Evolutionary conservation across 2,113 vertebrate genomes (phyloP), one percentile per base, ranked within the genome.

Genomic region (Gambusia affinis): DNA sequence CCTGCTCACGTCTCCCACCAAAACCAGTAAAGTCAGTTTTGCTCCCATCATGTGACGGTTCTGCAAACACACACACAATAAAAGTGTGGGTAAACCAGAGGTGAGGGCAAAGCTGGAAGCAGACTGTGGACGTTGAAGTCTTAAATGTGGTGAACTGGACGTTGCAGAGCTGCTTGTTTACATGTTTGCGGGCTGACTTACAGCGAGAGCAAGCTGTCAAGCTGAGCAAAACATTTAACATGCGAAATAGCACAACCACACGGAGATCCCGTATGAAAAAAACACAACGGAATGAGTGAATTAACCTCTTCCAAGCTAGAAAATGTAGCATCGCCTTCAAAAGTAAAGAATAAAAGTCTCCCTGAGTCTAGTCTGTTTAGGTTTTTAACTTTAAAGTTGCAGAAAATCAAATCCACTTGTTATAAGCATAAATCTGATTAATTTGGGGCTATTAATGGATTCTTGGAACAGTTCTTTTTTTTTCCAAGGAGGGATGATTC

Each of bases 21-120:
- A 66, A 81, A 87, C 83, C 82, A 67, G 86, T 81, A 76, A 75
- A 78, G 73, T 89, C 87, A 80, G 85, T 89, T 81, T 44, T 65
- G 72, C 30, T 61, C 60, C 69, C 47, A 15, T 73, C 72, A 81
- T 60, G 62, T 83, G 80, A 75, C 80, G 37, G 80, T 69, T 83
- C n/a, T 33, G 27, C 63, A 70, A 39, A 66, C 11, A 35, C 33
- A 8, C 8, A 35, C 35, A 37, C 35, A 37, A 42, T 51, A n/a
- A 51, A 14, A 30, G 42, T 12, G 24, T 54, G 44, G 66, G 57
- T 75, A 54, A 60, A 65, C 15, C 51, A 64, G 67, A 82, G 39
- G 39, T 63, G 64, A 72, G 30, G 12, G 35, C 35, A 8, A 12
- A 63, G 27, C 61, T 57, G 24, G 5, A 31, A 8, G 15, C 6